phyloP scores from a whole-genome alignment of 2,797 vertebrate species.

The Bryconaethiops microstoma region DNA sequence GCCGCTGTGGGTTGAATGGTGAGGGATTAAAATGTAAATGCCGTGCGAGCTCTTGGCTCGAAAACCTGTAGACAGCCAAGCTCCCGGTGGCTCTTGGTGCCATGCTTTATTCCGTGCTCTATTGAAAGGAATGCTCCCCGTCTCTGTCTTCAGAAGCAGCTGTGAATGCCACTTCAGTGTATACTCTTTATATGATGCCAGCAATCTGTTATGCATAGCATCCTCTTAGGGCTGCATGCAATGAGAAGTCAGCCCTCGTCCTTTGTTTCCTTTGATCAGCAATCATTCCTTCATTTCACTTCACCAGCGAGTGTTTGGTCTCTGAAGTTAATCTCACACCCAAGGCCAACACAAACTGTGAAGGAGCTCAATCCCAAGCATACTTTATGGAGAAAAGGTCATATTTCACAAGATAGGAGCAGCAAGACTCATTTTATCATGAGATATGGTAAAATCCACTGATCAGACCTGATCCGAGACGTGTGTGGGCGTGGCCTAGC shows the following conservation, averaged over 20 bases:
- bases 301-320: neutral
- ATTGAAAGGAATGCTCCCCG: neutral
- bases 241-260: conserved; percentile 24
- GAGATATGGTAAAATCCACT: no score
- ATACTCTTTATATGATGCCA: conserved; percentile 33
- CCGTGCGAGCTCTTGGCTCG: conserved; percentile 15
- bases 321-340: neutral
- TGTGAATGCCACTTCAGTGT: conserved; percentile 43
- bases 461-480: no score
- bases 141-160: conserved; percentile 4
- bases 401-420: neutral
- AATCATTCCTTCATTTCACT: no score
- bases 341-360: neutral
- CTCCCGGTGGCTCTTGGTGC: conserved; percentile 17
- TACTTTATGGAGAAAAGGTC: neutral
- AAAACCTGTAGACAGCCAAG: conserved; percentile 42
- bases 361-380: neutral
- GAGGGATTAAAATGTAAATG: conserved; percentile 49
- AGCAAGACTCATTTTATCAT: no score
- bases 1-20: conserved; percentile 29
- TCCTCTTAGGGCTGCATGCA: conserved; percentile 18
- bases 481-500: no score
- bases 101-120: neutral
- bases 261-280: conserved; percentile 17
- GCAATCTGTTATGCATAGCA: conserved; percentile 38